Base-by-base conservation (phyloP, 2,797 vertebrate genomes). In the Allobates femoralis region DNA sequence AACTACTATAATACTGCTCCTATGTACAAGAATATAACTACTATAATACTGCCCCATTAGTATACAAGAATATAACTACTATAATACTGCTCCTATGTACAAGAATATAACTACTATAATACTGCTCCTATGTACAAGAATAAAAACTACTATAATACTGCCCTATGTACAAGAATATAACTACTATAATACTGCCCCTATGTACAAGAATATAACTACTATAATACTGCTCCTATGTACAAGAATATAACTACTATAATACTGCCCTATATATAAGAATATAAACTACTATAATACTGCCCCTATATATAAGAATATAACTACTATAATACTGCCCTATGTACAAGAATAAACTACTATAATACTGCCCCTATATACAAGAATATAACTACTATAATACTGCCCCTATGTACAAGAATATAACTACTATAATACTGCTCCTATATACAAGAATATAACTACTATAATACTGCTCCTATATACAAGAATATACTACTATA, bases 61-160 rank as follows among this genome's bases (percentile, higher is more conserved):
- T 64, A 14, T 64, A 64, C 60, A 64, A 30, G 60, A 64, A 64
- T 64, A 64, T 64, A 64, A 64, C 60, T 64, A 64, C 60, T 64
- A 28, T 64, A 64, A 64, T 64, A 64, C 60, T 64, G 26, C 60
- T n/a, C n/a, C n/a, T n/a, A n/a, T n/a, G n/a, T n/a, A n/a, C n/a
- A n/a, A 62, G 58, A 64, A 64, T 64, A 64, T 64, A 64, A 64
- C 60, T 64, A 64, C 26, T 64, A 64, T 64, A 64, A 64, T 64
- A 64, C 26, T 64, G 60, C 60, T 5, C 60, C 60, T 64, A 64
- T 64, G 26, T 64, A 64, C 60, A 64, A 64, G n/a, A 64, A 64
- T 64, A 64, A 28, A 64, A 30, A n/a, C 60, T 64, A 64, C 60
- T 64, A 64, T 64, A 64, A 64, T 64, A 28, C 60, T 64, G 60